These are phyloP conservation scores for Amia ocellicauda DNA, from an alignment of 2,113 vertebrate genomes.

Conservation along the genomic window DNA sequence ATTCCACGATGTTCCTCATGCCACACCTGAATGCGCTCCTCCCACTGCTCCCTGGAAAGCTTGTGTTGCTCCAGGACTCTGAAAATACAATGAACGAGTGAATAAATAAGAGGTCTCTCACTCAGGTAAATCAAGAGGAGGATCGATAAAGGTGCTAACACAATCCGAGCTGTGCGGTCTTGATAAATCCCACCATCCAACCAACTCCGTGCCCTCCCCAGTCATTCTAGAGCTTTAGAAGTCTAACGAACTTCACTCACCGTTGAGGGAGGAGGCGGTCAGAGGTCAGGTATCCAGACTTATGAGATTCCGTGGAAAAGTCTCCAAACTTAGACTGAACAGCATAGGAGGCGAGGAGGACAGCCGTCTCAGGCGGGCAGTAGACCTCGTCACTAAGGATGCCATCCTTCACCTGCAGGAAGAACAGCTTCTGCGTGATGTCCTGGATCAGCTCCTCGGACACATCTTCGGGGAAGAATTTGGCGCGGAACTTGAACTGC, in stretches of 20 bases:
- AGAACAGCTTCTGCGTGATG: constrained; percentile 94
- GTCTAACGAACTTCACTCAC: no score
- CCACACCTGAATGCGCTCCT: constrained; percentile 96
- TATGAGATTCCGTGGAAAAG: constrained; percentile 79
- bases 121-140: neutral
- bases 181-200: no score
- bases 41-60: constrained; percentile 90
- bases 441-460: constrained; percentile 92
- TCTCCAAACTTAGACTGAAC: constrained; percentile 96
- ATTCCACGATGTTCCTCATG: constrained; percentile 89
- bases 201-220: no score
- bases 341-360: constrained; percentile 89
- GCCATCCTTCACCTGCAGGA: constrained; percentile 90
- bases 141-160: neutral
- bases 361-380: constrained; percentile 92
- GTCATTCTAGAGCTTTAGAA: no score
- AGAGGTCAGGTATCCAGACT: constrained; percentile 80
- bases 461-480: constrained; percentile 94
- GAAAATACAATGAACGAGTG: constrained; percentile 10
- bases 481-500: constrained; percentile 91
- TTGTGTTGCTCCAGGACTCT: constrained; percentile 97
- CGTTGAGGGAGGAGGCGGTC: constrained; percentile 88
- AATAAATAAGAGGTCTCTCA: no score
- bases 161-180: no score
- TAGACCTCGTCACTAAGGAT: constrained; percentile 91